Evolutionary conservation across 2,797 vertebrate species (phyloP), one percentile per base, ranked within the genome.

Genomic region (Enteromius paludinosus): DNA sequence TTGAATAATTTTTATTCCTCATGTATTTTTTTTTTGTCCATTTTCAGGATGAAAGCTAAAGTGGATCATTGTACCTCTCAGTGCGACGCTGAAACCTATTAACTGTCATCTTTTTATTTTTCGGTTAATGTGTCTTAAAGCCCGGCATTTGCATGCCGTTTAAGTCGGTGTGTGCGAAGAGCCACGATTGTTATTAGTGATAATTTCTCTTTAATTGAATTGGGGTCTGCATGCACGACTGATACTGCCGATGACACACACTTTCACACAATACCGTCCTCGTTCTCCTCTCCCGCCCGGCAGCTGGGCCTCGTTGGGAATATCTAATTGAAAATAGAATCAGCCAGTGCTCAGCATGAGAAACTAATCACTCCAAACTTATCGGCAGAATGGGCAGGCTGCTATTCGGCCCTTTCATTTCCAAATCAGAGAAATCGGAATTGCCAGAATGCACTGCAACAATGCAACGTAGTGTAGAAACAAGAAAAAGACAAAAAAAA

Each of bases 141-240:
- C 56, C 77, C 30, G 65, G 56, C 33, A 87, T 85, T 82, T 79
- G 66, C 79, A 82, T 78, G 75, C 78, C 35, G 52, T 77, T 79
- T 52, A 56, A 62, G 79, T 73, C 23, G 0, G 30, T 77, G 73
- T 79, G 84, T 78, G 85, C 70, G 49, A 81, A 85, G 80, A 87
- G 78, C 77, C 71, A 85, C 61, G 82, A 84, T 82, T 72, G 79
- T 86, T 87, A 88, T 88, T 87, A 85, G 82, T 72, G 79, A 83
- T 88, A 65, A 84, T 85, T 88, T 88, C 76, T 81, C 70, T 65
- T 84, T 90, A 89, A 89, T 88, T 89, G 84, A 90, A 88, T 89
- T 81, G 82, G 84, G 83, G 80, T 83, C 82, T 69, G 74, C 45
- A 59, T 78, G 84, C 74, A 62, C n/a, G 73, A 56, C 74, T 56